A percentile compares a stretch with the other conserved stretches of the same genome.
phyloP scores from a whole-genome alignment of 1,140 invertebrate genomes.

The Dendrolimus kikuchii region DNA sequence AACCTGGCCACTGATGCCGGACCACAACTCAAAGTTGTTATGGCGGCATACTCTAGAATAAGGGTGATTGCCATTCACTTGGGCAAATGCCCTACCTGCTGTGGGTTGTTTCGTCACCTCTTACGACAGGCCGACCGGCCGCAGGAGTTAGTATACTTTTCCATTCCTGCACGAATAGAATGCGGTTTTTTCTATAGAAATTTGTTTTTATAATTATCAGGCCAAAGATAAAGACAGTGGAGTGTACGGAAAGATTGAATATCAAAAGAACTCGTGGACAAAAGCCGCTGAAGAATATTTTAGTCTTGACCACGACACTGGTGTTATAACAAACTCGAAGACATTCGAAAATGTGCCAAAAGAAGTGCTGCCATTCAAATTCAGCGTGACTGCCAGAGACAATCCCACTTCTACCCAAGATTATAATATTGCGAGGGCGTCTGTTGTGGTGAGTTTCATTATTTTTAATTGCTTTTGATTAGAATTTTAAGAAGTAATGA shows the following conservation, averaged over 20 bases:
- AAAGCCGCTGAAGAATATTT: constrained; percentile 80
- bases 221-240: constrained; percentile 89
- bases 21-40: too few relatives aligned
- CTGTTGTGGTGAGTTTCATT: constrained; percentile 74
- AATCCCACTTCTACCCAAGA: constrained; percentile 77
- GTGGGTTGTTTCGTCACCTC: too few relatives aligned
- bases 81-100: too few relatives aligned
- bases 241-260: constrained; percentile 83
- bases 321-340: constrained; percentile 81
- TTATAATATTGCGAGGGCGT: constrained; percentile 76
- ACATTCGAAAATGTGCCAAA: constrained; percentile 79
- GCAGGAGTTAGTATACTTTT: too few relatives aligned
- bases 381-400: constrained; percentile 83
- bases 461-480: neutral
- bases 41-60: too few relatives aligned
- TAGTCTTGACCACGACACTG: constrained; percentile 80
- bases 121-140: too few relatives aligned
- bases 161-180: too few relatives aligned
- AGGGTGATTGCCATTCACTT: too few relatives aligned
- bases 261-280: constrained; percentile 76
- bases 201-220: constrained; percentile 41
- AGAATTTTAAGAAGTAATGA: neutral
- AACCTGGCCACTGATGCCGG: too few relatives aligned
- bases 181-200: neutral
- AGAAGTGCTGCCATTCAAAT: constrained; percentile 79